phyloP scores from a whole-genome alignment of 2,113 vertebrate species.

The Austrofundulus limnaeus region DNA sequence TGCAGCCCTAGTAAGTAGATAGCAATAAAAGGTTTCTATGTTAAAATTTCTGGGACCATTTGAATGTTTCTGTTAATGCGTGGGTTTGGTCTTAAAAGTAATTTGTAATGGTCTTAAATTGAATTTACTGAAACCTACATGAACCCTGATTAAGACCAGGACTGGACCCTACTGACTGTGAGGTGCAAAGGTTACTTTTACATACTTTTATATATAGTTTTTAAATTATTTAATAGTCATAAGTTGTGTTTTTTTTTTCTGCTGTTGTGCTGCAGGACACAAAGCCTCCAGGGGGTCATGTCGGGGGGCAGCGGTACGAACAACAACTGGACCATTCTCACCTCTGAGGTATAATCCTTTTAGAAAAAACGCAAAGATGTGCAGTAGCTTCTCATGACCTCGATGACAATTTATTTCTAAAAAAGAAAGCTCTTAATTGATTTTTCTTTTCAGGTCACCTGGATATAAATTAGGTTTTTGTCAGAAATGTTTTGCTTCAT shows the following conservation, averaged over 20 bases:
- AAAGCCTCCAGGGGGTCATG: slow-evolving; percentile 73
- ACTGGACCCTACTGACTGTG: too few species aligned
- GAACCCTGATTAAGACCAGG: too few species aligned
- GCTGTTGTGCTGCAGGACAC: slow-evolving; percentile 64
- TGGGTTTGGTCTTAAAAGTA: too few species aligned
- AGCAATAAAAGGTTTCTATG: too few species aligned
- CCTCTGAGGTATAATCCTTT: slow-evolving; percentile 67
- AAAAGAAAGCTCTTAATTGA: slow-evolving; percentile 14
- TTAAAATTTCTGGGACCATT: too few species aligned
- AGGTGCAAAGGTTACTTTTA: too few species aligned
- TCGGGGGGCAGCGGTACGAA: slow-evolving; percentile 67
- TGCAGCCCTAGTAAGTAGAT: too few species aligned
- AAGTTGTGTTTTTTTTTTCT: not conserved
- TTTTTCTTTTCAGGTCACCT: slow-evolving; percentile 41
- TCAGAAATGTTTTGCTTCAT: slow-evolving; percentile 21
- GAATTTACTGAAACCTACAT: too few species aligned
- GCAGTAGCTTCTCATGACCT: slow-evolving; percentile 22
- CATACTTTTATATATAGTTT: too few species aligned
- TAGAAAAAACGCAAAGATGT: slow-evolving; percentile 1
- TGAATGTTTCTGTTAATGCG: too few species aligned
- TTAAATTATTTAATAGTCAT: not conserved
- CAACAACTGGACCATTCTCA: slow-evolving; percentile 80
- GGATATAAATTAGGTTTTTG: slow-evolving; percentile 47
- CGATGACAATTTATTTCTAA: slow-evolving; percentile 14
- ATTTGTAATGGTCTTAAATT: too few species aligned